A percentile compares a stretch with the other conserved stretches of the same genome.
These are phyloP conservation scores for Oryzias javanicus DNA, from an alignment of 2,113 vertebrate genomes.

Conservation along the genomic window DNA sequence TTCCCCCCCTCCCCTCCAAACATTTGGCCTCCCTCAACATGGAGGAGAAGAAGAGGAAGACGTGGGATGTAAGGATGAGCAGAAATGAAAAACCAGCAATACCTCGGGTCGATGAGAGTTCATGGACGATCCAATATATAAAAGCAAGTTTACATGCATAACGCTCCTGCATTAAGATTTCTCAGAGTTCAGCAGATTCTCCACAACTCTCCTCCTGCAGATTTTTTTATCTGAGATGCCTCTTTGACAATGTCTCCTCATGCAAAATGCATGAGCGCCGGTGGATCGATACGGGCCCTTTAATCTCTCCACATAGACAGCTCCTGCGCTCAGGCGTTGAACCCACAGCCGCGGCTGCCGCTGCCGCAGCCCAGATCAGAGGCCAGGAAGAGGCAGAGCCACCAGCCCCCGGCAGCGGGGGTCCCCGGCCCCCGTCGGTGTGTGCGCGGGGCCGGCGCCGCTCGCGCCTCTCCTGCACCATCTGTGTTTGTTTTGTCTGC, in stretches of 20 bases:
- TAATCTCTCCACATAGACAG: conserved; percentile 71
- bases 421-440: conserved; percentile 1
- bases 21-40: conserved; percentile 30
- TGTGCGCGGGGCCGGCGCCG: conserved; percentile 10
- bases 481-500: not conserved
- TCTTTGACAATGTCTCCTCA: conserved; percentile 75
- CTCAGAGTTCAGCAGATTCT: conserved; percentile 68
- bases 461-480: not conserved
- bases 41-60: conserved; percentile 5
- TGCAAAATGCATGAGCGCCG: conserved; percentile 71
- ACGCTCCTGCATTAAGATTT: conserved; percentile 57
- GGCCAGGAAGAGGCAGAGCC: conserved; percentile 30
- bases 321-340: conserved; percentile 56
- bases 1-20: conserved; percentile 33
- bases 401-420: conserved; percentile 22
- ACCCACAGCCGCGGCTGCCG: conserved; percentile 54
- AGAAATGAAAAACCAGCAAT: conserved; percentile 50
- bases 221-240: conserved; percentile 55
- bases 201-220: conserved; percentile 43
- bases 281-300: conserved; percentile 72
- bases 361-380: conserved; percentile 58
- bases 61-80: not conserved
- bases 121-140: conserved; percentile 57
- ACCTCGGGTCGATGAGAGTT: conserved; percentile 62
- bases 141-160: conserved; percentile 63